Conservation (phyloP, 2,113 vertebrate species). For the Syrmaticus mikado region DNA sequence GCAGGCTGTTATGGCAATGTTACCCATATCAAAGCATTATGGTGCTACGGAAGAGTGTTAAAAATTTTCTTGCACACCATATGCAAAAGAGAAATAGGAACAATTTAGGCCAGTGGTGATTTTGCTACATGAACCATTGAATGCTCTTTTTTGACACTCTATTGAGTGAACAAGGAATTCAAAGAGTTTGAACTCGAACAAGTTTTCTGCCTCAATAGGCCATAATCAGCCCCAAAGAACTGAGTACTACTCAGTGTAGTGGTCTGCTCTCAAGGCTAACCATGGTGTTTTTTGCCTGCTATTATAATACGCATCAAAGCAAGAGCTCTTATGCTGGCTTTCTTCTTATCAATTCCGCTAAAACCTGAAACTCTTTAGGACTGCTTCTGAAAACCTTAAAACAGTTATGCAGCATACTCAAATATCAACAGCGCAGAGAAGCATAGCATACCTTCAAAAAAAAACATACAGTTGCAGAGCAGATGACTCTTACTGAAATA, state of each 20-base stretch:
- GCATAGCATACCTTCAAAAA: background rate
- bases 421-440: constrained; percentile 57
- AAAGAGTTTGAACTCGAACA: constrained; percentile 98
- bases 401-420: constrained; percentile 54
- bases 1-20: constrained; percentile 93
- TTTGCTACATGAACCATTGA: constrained; percentile 94
- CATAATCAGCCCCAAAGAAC: constrained; percentile 97
- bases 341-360: constrained; percentile 78
- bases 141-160: constrained; percentile 98
- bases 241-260: constrained; percentile 91
- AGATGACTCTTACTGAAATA: background rate
- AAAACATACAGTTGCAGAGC: background rate
- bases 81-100: constrained; percentile 89
- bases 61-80: constrained; percentile 87
- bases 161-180: constrained; percentile 98
- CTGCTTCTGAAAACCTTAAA: constrained; percentile 72
- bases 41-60: constrained; percentile 85
- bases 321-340: constrained; percentile 79
- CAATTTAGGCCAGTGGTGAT: constrained; percentile 87
- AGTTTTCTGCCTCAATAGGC: constrained; percentile 99
- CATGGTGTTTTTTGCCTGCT: constrained; percentile 92
- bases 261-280: constrained; percentile 94
- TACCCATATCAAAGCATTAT: constrained; percentile 94
- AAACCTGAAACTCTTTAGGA: constrained; percentile 75
- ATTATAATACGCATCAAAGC: constrained; percentile 89